These are phyloP conservation scores for Corynorhinus townsendii DNA, from an alignment of 2,113 vertebrate species.

Conservation along the genomic window DNA sequence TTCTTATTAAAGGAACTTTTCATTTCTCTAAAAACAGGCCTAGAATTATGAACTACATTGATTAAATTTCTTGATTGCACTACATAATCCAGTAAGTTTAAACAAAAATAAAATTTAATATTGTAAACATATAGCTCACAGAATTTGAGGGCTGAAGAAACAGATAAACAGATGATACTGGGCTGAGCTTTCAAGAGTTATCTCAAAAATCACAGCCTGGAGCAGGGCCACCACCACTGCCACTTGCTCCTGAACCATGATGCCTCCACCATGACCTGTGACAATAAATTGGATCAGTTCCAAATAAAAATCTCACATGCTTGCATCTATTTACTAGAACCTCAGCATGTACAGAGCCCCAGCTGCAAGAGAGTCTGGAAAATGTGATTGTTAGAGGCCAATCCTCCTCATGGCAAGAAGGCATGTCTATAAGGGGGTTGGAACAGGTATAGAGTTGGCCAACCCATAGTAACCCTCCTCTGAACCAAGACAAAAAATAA, in stretches of 20 bases:
- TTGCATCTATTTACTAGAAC: background rate
- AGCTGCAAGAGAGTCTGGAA: background rate
- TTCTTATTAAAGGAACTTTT: background rate
- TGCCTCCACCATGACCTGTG: background rate
- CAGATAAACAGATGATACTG: background rate
- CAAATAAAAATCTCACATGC: background rate
- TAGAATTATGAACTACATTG: background rate
- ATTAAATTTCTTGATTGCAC: background rate
- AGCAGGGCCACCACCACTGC: background rate
- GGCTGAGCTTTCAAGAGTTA: background rate
- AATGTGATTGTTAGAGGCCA: background rate
- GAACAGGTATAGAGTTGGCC: background rate
- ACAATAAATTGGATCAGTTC: background rate
- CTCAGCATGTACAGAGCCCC: background rate
- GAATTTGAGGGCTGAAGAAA: background rate
- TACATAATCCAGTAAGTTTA: background rate
- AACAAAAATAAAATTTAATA: background rate
- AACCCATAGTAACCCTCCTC: background rate
- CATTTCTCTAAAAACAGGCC: background rate
- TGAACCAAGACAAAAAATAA: background rate
- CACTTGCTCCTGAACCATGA: background rate
- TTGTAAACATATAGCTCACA: background rate
- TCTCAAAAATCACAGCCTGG: background rate
- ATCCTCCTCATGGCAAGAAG: background rate
- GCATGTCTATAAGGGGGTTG: background rate